Evolutionary conservation across 2,888 invertebrate species (phyloP).

Genomic region (Smittia aterrima): DNA sequence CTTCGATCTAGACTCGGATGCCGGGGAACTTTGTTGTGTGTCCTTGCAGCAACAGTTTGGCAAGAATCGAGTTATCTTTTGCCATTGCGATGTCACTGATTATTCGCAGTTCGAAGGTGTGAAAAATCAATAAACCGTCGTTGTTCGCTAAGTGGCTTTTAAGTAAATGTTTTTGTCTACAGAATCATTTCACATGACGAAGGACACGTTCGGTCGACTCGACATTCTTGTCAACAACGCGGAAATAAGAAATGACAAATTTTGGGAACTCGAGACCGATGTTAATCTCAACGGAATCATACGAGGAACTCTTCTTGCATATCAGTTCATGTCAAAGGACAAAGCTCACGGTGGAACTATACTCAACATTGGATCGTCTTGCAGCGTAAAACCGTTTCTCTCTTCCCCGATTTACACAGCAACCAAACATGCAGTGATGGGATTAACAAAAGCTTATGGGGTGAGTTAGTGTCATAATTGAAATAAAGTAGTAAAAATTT

Average conservation of each 20-base stretch:
- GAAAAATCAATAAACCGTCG: constrained; percentile 39
- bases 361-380: constrained; percentile 72
- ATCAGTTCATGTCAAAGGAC: constrained; percentile 73
- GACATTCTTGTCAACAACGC: constrained; percentile 80
- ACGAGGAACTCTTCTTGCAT: constrained; percentile 69
- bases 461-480: too few species aligned
- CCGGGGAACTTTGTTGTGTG: constrained; percentile 67
- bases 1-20: constrained; percentile 70
- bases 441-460: constrained; percentile 70
- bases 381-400: constrained; percentile 66
- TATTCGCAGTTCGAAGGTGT: constrained; percentile 75
- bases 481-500: too few species aligned
- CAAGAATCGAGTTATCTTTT: constrained; percentile 68
- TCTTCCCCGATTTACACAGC: constrained; percentile 75
- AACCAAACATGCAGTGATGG: constrained; percentile 73
- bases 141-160: background rate
- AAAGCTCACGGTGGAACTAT: constrained; percentile 76
- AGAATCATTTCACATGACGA: constrained; percentile 73
- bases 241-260: constrained; percentile 73
- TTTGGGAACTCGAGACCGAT: constrained; percentile 73
- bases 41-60: constrained; percentile 64
- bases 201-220: constrained; percentile 67
- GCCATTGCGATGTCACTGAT: constrained; percentile 74
- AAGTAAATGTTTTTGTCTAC: constrained; percentile 43
- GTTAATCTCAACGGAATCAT: constrained; percentile 80